phyloP scores from a whole-genome alignment of 2,113 vertebrate genomes.

The Ovis aries region ARS-UI_Ramb_v3.0 NC_056054.1:200510001-200510500 shows the following conservation, averaged over 20 bases:
- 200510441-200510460: neutral
- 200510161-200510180: neutral
- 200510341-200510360: neutral
- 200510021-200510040: neutral
- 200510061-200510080: neutral
- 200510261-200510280: neutral
- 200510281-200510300: neutral
- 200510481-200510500: neutral
- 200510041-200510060: neutral
- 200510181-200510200: neutral
- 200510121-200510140: neutral
- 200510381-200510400: neutral
- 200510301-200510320: neutral
- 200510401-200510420: neutral
- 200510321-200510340: neutral
- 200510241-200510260: neutral
- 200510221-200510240: neutral
- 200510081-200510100: neutral
- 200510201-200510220: neutral
- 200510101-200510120: fast-evolving
- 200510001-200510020: neutral
- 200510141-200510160: neutral
- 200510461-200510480: too few species aligned
- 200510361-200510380: neutral
- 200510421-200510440: neutral